Percentiles rank a stretch among this genome's conserved stretches.
Conservation (phyloP, 1,140 invertebrate genomes). For the Saccostrea echinata region DNA sequence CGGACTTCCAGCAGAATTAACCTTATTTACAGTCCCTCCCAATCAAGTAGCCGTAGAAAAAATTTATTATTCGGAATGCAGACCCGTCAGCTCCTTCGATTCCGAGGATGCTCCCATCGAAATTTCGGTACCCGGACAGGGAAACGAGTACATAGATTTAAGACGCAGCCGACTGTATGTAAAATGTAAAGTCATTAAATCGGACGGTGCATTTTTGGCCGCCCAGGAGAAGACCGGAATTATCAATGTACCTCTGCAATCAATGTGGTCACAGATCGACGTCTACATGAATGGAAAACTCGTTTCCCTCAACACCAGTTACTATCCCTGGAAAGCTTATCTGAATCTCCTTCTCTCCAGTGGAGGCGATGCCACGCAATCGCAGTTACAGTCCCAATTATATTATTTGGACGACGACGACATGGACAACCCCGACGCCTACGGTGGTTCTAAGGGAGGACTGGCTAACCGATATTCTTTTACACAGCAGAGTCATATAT, state of each 20-base stretch:
- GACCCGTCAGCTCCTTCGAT: constrained; percentile 37
- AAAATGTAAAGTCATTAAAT: constrained; percentile 46
- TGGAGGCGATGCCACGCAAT: constrained; percentile 16
- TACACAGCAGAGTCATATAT: constrained; percentile 41
- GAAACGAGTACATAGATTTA: constrained; percentile 53
- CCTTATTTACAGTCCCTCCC: constrained; percentile 46
- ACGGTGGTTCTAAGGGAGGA: constrained; percentile 29
- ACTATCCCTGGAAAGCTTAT: constrained; percentile 56
- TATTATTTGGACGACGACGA: constrained; percentile 18
- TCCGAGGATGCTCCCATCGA: constrained; percentile 47
- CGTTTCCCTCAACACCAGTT: constrained; percentile 50
- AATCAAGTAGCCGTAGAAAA: constrained; percentile 55
- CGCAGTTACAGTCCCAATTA: constrained; percentile 41
- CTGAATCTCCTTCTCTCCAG: constrained; percentile 42
- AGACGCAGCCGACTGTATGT: constrained; percentile 44
- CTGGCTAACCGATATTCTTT: constrained; percentile 35
- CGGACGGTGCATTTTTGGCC: constrained; percentile 47
- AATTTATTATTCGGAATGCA: constrained; percentile 45
- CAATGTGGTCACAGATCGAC: constrained; percentile 55
- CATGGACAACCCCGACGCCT: constrained; percentile 23
- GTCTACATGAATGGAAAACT: constrained; percentile 54
- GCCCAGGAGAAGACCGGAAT: constrained; percentile 46
- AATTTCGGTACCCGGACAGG: constrained; percentile 46
- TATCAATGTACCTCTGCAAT: constrained; percentile 53
- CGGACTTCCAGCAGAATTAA: constrained; percentile 40